phyloP scores from a whole-genome alignment of 2,797 vertebrate species.

The Aselliscus stoliczkanus region DNA sequence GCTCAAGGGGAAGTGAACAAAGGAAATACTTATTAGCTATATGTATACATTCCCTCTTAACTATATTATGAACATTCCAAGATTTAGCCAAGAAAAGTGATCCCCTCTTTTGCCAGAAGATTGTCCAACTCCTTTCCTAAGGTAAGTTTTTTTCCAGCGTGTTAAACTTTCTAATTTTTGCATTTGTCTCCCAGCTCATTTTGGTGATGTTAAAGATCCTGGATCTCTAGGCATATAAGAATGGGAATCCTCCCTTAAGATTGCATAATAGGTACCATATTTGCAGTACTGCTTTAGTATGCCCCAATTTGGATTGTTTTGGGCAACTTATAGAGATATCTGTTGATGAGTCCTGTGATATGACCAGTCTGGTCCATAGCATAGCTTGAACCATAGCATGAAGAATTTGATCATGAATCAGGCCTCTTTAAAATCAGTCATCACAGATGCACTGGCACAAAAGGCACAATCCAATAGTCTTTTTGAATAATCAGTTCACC shows the following conservation, averaged over 20 bases:
- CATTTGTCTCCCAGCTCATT: background rate
- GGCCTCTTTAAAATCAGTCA: background rate
- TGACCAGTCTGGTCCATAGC: background rate
- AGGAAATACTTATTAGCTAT: background rate
- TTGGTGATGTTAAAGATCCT: background rate
- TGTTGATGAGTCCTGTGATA: background rate
- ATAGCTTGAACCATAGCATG: background rate
- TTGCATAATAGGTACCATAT: accelerated
- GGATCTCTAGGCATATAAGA: background rate
- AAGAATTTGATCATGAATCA: background rate
- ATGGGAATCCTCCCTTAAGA: background rate
- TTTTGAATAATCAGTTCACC: background rate
- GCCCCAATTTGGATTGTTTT: background rate
- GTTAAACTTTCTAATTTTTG: background rate
- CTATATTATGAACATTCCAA: background rate
- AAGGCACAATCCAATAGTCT: background rate
- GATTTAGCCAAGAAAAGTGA: background rate
- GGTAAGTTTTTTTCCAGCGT: background rate
- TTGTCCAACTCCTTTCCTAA: background rate
- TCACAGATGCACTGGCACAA: background rate
- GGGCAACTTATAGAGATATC: background rate
- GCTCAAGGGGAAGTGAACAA: background rate
- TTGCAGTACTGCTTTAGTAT: background rate
- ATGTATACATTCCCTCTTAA: background rate
- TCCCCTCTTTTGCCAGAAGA: background rate